Evolutionary conservation across 2,888 invertebrate genomes (phyloP), one percentile per base, ranked within the genome.

Genomic region (Caenorhabditis virilis): DNA sequence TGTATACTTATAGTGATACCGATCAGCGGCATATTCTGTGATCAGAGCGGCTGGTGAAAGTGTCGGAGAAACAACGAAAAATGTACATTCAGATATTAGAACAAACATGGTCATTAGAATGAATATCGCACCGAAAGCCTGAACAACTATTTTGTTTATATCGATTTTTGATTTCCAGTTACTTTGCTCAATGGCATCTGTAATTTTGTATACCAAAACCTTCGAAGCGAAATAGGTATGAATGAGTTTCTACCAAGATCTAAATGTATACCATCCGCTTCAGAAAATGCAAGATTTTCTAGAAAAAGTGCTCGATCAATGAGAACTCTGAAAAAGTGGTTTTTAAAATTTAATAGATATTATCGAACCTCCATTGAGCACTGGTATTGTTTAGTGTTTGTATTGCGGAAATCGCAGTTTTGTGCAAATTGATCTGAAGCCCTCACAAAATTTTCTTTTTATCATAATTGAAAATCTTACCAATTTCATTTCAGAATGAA

Each of bases 81-180:
- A 98, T 1, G 97, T 94, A 79, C 97, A 89, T 86, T 99, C 98
- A 0, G 95, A 97, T 95, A 97, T 95, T n/a, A 99, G 92, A 30
- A 98, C 93, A 82, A 91, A 89, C 23, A 91, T 86, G 0, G 95
- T 95, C 85, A 97, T 88, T 38, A 89, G 84, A 2, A 89, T 90
- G 0, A 91, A 89, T 6, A 85, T 53, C 6, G 85, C 78, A 22
- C 85, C 82, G 72, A 91, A 84, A 0, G 88, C 83, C 83, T 90
- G 91, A 76, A 91, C 87, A 47, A 30, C n/a, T 30, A 33, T 4
- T 20, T 15, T 30, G 4, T 20, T 23, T 30, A n/a, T n/a, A n/a
- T n/a, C n/a, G n/a, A n/a, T n/a, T n/a, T n/a, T n/a, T 35, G 15
- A 5, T 5, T 20, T n/a, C 18, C 7, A 56, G 51, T 43, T 16